phyloP scores from a whole-genome alignment of 2,797 vertebrate species.

The Microhierax caerulescens region DNA sequence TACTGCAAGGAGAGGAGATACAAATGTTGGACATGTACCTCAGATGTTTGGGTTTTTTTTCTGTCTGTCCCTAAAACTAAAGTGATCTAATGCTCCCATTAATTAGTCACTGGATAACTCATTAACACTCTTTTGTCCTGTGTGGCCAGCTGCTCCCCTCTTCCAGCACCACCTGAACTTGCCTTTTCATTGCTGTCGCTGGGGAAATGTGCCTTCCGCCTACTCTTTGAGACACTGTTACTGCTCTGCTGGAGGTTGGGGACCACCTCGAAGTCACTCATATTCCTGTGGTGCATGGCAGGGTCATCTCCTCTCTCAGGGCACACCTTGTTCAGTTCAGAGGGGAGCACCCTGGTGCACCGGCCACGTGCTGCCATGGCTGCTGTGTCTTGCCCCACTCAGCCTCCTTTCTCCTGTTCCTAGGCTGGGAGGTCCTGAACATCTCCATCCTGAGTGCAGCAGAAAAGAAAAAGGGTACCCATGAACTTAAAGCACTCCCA shows the following conservation, averaged over 20 bases:
- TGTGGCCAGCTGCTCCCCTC: accelerated
- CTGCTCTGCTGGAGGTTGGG: conserved; percentile 66
- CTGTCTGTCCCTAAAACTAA: background rate
- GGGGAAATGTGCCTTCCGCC: conserved; percentile 37
- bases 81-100: background rate
- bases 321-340: conserved; percentile 54
- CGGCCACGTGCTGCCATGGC: background rate
- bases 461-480: background rate
- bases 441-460: background rate
- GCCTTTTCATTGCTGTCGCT: conserved; percentile 66
- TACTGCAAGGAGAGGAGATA: background rate
- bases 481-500: background rate
- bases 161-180: background rate
- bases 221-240: conserved; percentile 39
- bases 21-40: background rate
- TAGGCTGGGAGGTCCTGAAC: background rate
- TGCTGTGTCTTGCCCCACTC: background rate
- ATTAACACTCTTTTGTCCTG: accelerated
- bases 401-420: background rate
- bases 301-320: conserved; percentile 29
- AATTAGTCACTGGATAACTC: background rate
- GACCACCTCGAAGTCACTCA: conserved; percentile 47
- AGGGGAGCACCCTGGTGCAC: conserved; percentile 36
- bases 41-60: background rate
- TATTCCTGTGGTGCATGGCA: background rate